A percentile compares a stretch with the other conserved stretches of the same genome.
Evolutionary conservation across 2,113 vertebrate species (phyloP).

Genomic region (Thermophis baileyi): DNA sequence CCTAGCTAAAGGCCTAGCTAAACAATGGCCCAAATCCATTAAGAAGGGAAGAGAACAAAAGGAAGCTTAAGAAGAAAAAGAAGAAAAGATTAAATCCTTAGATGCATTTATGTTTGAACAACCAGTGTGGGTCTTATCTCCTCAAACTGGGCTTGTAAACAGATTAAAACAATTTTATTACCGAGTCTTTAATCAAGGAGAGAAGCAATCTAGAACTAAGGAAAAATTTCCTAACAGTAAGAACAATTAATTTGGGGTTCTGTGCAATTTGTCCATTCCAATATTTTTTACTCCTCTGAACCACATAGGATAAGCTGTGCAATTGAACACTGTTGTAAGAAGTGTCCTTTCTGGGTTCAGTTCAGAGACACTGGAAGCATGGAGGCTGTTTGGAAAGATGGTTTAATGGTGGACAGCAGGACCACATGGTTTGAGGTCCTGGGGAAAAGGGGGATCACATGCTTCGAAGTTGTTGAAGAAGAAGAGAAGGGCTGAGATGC

Average conservation of each 20-base stretch:
- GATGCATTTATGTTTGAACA: background rate
- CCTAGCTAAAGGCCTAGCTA: background rate
- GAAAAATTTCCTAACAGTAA: background rate
- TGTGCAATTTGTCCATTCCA: background rate
- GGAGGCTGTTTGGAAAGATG: no score
- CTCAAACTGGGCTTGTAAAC: background rate
- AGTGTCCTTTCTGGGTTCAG: no score
- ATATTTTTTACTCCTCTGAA: background rate
- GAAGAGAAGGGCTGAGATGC: no score
- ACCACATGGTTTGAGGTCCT: no score
- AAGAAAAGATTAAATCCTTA: constrained; percentile 11
- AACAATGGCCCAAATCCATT: constrained; percentile 10
- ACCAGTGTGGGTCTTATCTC: constrained; percentile 29
- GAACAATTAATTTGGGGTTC: background rate
- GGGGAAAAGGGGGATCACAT: no score
- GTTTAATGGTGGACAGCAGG: no score
- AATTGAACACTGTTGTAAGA: no score
- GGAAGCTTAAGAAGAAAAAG: background rate
- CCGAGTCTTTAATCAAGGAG: background rate
- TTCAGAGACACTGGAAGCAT: no score
- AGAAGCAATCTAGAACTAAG: background rate
- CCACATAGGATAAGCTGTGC: background rate
- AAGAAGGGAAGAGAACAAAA: constrained; percentile 12
- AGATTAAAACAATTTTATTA: background rate
- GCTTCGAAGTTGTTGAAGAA: no score